A percentile compares a stretch with the other conserved stretches of the same genome.
Evolutionary conservation across 2,888 invertebrate species (phyloP).

Genomic region (Coelinius sp.): DNA sequence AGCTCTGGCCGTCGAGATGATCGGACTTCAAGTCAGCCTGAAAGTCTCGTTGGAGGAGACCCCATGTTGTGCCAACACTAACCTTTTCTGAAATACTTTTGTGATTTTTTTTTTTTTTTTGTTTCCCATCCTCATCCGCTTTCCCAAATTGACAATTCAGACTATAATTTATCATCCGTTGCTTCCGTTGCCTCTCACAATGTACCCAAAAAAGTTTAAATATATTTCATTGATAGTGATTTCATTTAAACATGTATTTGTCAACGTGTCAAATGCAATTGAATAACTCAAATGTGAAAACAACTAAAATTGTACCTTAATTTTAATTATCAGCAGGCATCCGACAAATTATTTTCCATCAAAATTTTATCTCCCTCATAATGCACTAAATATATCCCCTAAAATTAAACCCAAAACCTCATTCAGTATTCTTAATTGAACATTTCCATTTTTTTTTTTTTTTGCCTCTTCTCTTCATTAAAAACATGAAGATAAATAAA

Average conservation of each 20-base stretch:
- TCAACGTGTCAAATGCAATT: no score
- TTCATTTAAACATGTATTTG: no score
- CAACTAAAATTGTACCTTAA: background rate
- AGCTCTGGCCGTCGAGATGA: constrained; percentile 4
- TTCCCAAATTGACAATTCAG: background rate
- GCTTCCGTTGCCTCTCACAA: background rate
- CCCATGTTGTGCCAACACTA: background rate
- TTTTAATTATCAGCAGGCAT: background rate
- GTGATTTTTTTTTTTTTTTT: background rate
- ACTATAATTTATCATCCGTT: background rate
- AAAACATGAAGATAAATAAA: background rate
- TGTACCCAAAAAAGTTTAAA: no score
- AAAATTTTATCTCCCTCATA: background rate
- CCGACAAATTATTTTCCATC: constrained; percentile 7
- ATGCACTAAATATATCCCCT: background rate
- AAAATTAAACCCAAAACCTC: constrained; percentile 7
- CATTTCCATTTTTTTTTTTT: background rate
- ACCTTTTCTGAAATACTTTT: background rate
- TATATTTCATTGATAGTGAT: no score
- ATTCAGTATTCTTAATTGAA: background rate
- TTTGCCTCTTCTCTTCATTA: background rate
- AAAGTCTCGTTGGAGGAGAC: background rate
- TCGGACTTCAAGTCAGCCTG: background rate
- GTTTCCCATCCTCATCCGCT: background rate
- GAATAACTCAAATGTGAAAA: background rate